A percentile compares a stretch with the other conserved stretches of the same genome.
These are phyloP conservation scores for Oscheius sp. DNA, from an alignment of 2,888 invertebrate species.

Conservation along the genomic window DNA sequence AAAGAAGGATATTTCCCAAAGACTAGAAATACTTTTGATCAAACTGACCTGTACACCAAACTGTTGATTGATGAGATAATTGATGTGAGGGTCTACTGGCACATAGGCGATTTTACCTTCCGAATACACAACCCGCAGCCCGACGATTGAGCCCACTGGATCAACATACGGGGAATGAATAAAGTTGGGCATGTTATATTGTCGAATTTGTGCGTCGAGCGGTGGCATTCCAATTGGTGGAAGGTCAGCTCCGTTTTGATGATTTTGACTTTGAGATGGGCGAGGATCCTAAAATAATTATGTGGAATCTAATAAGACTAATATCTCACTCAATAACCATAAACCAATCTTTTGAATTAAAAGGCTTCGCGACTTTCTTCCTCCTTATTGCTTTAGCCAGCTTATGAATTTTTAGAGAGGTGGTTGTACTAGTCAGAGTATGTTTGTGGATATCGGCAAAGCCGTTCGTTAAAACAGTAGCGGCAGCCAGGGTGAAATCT, in stretches of 20 bases:
- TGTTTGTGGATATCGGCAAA: too few relatives aligned
- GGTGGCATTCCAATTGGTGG: not conserved
- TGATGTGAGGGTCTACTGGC: conserved; percentile 56
- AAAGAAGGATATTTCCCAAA: too few relatives aligned
- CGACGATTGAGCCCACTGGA: conserved; percentile 52
- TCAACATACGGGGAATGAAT: conserved; percentile 49
- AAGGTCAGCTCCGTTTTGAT: not conserved
- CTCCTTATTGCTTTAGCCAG: not conserved
- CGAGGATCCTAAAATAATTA: conserved; percentile 13
- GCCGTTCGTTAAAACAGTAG: too few relatives aligned
- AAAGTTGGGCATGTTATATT: conserved; percentile 21
- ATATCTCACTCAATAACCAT: not conserved
- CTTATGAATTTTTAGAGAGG: not conserved
- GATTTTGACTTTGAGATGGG: conserved; percentile 13
- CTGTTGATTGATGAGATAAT: conserved; percentile 54
- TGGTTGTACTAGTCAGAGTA: too few relatives aligned
- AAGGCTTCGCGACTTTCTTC: not conserved
- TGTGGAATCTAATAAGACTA: not conserved
- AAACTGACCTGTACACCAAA: conserved; percentile 39
- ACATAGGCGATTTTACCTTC: conserved; percentile 51
- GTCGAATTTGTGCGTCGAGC: not conserved
- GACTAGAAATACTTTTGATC: too few relatives aligned
- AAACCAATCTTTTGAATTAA: not conserved
- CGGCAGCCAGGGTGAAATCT: too few relatives aligned
- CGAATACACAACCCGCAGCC: conserved; percentile 43